Percentiles rank a stretch among this genome's conserved stretches.
Conservation (phyloP, 2,888 invertebrate genomes). For the Perizoma affinitatum region DNA sequence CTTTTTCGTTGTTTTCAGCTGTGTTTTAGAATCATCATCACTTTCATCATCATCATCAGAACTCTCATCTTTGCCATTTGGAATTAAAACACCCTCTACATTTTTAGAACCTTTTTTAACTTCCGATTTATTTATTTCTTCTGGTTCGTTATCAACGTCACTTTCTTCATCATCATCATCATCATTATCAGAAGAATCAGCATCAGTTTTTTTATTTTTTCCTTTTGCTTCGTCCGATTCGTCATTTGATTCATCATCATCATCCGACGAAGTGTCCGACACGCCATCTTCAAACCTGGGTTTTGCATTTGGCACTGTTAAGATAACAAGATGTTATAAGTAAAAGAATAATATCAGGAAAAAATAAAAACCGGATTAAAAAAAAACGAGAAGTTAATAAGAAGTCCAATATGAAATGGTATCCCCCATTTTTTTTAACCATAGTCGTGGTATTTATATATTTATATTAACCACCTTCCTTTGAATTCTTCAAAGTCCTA, state of each 20-base stretch:
- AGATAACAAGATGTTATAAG: slow-evolving; percentile 9
- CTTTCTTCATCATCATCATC: slow-evolving; percentile 34
- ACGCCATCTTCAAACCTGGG: slow-evolving; percentile 70
- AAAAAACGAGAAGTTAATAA: no score
- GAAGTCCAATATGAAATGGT: no score
- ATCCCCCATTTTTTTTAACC: no score
- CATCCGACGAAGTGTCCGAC: slow-evolving; percentile 69
- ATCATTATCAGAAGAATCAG: background rate
- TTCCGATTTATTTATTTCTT: background rate
- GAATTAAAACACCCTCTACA: background rate
- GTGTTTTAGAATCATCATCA: slow-evolving; percentile 3
- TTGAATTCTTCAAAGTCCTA: no score
- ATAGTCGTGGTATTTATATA: no score
- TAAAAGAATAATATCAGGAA: background rate
- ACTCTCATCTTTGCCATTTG: slow-evolving; percentile 5
- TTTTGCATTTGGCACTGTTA: slow-evolving; percentile 70
- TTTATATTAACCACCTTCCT: no score
- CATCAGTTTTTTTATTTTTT: background rate
- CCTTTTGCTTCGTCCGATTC: slow-evolving; percentile 26
- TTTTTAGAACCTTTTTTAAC: background rate
- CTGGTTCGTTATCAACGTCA: slow-evolving; percentile 17
- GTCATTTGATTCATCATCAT: slow-evolving; percentile 40
- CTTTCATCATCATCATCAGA: slow-evolving; percentile 9
- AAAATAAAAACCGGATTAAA: no score
- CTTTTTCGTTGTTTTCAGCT: slow-evolving; percentile 9